phyloP scores from a whole-genome alignment of 2,888 invertebrate genomes.

The Phorcus lineatus region DNA sequence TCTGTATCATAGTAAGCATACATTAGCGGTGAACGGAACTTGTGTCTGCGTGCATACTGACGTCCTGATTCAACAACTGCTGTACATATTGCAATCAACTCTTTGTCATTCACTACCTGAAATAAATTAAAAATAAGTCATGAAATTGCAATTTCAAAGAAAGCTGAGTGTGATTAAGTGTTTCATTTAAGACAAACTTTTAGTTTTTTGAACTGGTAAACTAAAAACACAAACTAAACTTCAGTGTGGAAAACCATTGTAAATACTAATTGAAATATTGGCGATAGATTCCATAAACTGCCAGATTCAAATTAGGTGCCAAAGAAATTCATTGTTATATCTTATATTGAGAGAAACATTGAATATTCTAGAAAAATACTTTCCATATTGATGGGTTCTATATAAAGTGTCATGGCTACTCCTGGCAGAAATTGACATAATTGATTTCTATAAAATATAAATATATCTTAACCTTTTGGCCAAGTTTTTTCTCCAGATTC shows the following conservation, averaged over 20 bases:
- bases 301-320: too few relatives aligned
- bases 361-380: too few relatives aligned
- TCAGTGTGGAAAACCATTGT: too few relatives aligned
- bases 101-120: conserved; percentile 72
- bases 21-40: conserved; percentile 79
- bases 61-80: conserved; percentile 84
- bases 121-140: conserved; percentile 23
- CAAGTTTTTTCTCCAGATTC: conserved; percentile 79
- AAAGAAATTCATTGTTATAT: too few relatives aligned
- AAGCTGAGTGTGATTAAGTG: neutral
- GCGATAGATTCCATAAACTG: too few relatives aligned
- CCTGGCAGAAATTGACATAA: too few relatives aligned
- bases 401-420: too few relatives aligned
- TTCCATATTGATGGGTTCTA: too few relatives aligned
- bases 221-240: neutral
- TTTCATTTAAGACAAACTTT: neutral
- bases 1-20: conserved; percentile 85
- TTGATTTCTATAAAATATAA: too few relatives aligned
- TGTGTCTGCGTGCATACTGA: conserved; percentile 80
- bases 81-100: conserved; percentile 82
- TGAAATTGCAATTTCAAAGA: neutral
- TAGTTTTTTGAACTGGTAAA: too few relatives aligned
- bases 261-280: too few relatives aligned
- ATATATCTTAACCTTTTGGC: conserved; percentile 33
- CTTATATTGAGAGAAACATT: too few relatives aligned